Conservation (phyloP, 2,888 invertebrate species). For the Lithophane socia region DNA sequence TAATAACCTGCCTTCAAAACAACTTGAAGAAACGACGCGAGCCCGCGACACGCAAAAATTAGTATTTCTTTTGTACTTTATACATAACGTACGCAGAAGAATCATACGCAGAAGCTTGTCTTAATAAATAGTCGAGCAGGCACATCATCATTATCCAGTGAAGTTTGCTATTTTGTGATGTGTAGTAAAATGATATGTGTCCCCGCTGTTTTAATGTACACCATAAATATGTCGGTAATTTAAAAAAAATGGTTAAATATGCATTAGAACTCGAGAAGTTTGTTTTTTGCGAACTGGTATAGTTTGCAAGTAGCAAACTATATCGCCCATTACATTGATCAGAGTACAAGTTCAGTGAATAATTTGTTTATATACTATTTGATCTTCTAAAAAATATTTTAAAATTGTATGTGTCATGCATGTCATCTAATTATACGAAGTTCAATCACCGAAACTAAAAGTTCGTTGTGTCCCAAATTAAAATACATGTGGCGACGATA, state of each 20-base stretch:
- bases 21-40: slow-evolving; percentile 14
- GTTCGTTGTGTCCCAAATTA: slow-evolving; percentile 35
- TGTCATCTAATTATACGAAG: slow-evolving; percentile 11
- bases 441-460: slow-evolving; percentile 37
- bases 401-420: slow-evolving; percentile 1
- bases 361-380: neutral
- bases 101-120: neutral
- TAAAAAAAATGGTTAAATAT: neutral
- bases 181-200: slow-evolving; percentile 28
- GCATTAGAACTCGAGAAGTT: slow-evolving; percentile 14
- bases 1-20: slow-evolving; percentile 39
- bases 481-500: slow-evolving; percentile 22
- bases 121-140: slow-evolving; percentile 7
- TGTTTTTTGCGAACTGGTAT: no score
- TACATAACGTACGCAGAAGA: no score
- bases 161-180: slow-evolving; percentile 22
- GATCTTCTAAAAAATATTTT: neutral
- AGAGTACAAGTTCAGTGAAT: neutral
- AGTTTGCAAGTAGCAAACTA: slow-evolving; percentile 10
- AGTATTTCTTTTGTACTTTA: slow-evolving; percentile 1
- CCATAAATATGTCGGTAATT: slow-evolving; percentile 7
- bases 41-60: neutral
- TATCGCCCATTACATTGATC: neutral
- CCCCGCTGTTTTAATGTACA: slow-evolving; percentile 13
- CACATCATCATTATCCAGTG: slow-evolving; percentile 14